Evolutionary conservation across 2,888 invertebrate genomes (phyloP).

Genomic region (Lagria hirta): DNA sequence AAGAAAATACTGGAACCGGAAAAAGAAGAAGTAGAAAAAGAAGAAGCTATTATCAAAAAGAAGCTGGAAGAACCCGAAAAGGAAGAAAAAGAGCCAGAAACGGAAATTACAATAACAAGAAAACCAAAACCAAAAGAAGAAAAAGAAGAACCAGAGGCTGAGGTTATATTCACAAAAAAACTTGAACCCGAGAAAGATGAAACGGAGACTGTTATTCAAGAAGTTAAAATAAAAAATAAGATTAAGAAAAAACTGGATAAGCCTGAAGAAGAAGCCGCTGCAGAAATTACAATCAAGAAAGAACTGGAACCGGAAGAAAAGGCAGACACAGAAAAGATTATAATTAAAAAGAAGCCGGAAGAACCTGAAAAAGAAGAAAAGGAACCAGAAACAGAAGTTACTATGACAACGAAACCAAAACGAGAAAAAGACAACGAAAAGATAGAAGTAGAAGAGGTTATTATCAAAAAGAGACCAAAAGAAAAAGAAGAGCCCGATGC

Average conservation of each 20-base stretch:
- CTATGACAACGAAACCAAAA: slow-evolving; percentile 26
- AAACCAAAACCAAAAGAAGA: slow-evolving; percentile 41
- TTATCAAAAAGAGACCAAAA: slow-evolving; percentile 36
- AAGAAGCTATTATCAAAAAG: slow-evolving; percentile 32
- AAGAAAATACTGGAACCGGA: slow-evolving; percentile 12
- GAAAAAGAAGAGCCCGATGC: slow-evolving; percentile 57
- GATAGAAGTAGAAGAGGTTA: slow-evolving; percentile 36
- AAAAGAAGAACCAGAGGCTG: slow-evolving; percentile 46
- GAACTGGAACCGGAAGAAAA: slow-evolving; percentile 38
- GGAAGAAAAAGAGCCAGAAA: slow-evolving; percentile 28
- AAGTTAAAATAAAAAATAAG: slow-evolving; percentile 24
- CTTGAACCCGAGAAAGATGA: slow-evolving; percentile 28
- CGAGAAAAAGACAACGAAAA: slow-evolving; percentile 38
- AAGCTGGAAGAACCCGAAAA: slow-evolving; percentile 29
- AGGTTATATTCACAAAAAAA: slow-evolving; percentile 38
- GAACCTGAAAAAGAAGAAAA: slow-evolving; percentile 28
- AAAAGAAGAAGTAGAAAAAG: slow-evolving; percentile 22
- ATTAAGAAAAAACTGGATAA: slow-evolving; percentile 31
- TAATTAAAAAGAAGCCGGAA: slow-evolving; percentile 19
- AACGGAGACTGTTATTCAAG: slow-evolving; percentile 7
- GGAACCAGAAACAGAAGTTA: slow-evolving; percentile 26
- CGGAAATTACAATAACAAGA: slow-evolving; percentile 45
- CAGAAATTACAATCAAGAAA: slow-evolving; percentile 52
- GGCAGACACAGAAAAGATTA: slow-evolving; percentile 32
- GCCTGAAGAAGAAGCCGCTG: slow-evolving; percentile 33